Percentiles rank a stretch among this genome's conserved stretches.
Evolutionary conservation across 92 coral and sea anemone genomes (phyloP).

Genomic region (Epizoanthus rinbou): DNA sequence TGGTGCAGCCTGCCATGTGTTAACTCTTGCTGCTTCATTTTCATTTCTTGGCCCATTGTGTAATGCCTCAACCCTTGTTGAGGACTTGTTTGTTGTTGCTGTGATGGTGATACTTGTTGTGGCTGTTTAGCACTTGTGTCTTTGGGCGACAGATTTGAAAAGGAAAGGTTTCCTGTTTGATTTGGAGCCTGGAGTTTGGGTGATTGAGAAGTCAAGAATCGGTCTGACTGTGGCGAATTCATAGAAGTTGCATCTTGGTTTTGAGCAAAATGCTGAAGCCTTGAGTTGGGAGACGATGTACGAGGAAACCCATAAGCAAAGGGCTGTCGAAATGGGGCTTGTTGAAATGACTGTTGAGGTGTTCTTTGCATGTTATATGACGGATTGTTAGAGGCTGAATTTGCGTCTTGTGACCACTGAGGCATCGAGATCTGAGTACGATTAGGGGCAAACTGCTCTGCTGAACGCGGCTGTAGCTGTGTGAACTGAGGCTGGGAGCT

Average conservation of each 20-base stretch:
- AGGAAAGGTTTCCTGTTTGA: conserved; percentile 63
- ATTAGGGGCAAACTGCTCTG: conserved; percentile 58
- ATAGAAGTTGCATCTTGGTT: conserved; percentile 66
- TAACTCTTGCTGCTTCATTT: conserved; percentile 73
- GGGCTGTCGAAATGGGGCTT: conserved; percentile 78
- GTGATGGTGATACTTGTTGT: conserved; percentile 57
- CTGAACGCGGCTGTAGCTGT: conserved; percentile 70
- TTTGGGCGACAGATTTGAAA: conserved; percentile 80
- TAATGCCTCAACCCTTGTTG: conserved; percentile 79
- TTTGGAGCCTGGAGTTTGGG: conserved; percentile 76
- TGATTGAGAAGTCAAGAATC: conserved; percentile 76
- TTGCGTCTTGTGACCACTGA: conserved; percentile 72
- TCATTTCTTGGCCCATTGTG: conserved; percentile 63
- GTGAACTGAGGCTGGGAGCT: conserved; percentile 78
- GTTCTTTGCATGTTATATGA: conserved; percentile 63
- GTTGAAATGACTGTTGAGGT: conserved; percentile 64
- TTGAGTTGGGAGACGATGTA: conserved; percentile 71
- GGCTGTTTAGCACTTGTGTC: conserved; percentile 74
- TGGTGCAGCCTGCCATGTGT: conserved; percentile 65
- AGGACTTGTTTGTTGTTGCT: conserved; percentile 71
- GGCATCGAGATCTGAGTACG: conserved; percentile 81
- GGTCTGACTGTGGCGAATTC: conserved; percentile 60
- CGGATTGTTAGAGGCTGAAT: conserved; percentile 60
- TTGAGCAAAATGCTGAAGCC: conserved; percentile 84
- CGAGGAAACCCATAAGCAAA: conserved; percentile 86